A percentile compares a stretch with the other conserved stretches of the same genome.
Evolutionary conservation across 2,888 invertebrate species (phyloP).

Genomic region (Lydus trimaculatus): DNA sequence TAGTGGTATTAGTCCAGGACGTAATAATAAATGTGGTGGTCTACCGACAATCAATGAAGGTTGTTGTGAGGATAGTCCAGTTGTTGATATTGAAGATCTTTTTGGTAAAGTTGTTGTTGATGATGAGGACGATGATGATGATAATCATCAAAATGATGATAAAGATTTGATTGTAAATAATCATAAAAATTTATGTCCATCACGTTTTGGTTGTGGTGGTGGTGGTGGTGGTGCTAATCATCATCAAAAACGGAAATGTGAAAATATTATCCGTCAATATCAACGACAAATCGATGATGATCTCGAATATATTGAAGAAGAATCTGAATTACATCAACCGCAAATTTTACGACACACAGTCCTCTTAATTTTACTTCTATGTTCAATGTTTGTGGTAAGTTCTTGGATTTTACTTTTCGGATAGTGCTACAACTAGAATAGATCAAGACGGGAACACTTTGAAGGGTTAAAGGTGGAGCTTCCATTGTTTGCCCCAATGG

Average conservation of each 20-base stretch:
- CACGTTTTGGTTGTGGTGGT: constrained; percentile 62
- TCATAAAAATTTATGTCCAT: constrained; percentile 56
- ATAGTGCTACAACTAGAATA: no score
- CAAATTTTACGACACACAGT: constrained; percentile 84
- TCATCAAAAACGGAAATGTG: constrained; percentile 61
- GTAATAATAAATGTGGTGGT: constrained; percentile 43
- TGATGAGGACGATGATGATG: constrained; percentile 62
- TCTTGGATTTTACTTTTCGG: not conserved
- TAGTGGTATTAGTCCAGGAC: constrained; percentile 31
- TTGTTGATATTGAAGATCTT: constrained; percentile 73
- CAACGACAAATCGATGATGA: constrained; percentile 63
- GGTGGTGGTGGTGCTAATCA: not conserved
- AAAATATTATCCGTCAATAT: constrained; percentile 63
- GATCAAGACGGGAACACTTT: no score
- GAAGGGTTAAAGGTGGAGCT: no score
- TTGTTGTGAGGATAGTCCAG: constrained; percentile 61
- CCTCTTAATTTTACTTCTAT: constrained; percentile 77
- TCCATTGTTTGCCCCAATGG: no score
- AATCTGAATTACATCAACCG: constrained; percentile 66
- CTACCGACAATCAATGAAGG: constrained; percentile 60
- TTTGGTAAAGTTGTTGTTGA: constrained; percentile 66
- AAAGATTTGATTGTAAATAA: not conserved
- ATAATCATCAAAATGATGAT: constrained; percentile 13
- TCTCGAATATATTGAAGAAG: constrained; percentile 64
- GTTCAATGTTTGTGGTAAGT: constrained; percentile 90